Evolutionary conservation across 2,113 vertebrate species (phyloP), one percentile per base, ranked within the genome.

Genomic region (Cepphus grylle): DNA sequence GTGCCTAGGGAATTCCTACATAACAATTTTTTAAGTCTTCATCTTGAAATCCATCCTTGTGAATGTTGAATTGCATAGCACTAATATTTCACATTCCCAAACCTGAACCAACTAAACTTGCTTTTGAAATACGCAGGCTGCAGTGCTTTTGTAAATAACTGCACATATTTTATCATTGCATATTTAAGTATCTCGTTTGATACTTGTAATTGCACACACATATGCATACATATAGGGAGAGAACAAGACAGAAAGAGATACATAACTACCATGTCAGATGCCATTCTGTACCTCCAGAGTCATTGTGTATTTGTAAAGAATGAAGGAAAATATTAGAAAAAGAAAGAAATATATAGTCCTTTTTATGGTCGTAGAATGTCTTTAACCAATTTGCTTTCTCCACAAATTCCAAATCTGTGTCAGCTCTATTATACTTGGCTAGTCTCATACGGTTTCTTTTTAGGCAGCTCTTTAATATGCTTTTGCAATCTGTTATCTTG

Each of bases 401-500:
- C 20, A 49, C 8, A 36, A 26, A 53, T 53, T 27, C 22, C 27
- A 40, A 71, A 65, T 30, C 36, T 73, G 9, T n/a, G 26, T 67
- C 45, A 77, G 52, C 32, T 59, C 5, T 52, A 63, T 91, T 81
- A 36, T 90, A 71, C 27, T 86, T 86, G 16, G 38, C 27, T 70
- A 59, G 78, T 88, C 16, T 50, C 55, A 13, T 42, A 62, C 1
- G 6, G 13, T 61, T 91, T 95, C 82, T 72, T 93, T 67, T 77
- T 59, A 55, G 36, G 16, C 50, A 86, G 4, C 13, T 76, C 23
- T 59, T 93, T 94, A 92, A 87, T 59, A 90, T 21, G 6, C 5
- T 74, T 67, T 96, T 95, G 12, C 29, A 95, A 86, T 88, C 43
- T 95, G 43, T 86, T 96, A 81, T 69, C 34, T 69, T 88, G 43